phyloP scores from a whole-genome alignment of 2,797 vertebrate species.

The Syngnathus acus region DNA sequence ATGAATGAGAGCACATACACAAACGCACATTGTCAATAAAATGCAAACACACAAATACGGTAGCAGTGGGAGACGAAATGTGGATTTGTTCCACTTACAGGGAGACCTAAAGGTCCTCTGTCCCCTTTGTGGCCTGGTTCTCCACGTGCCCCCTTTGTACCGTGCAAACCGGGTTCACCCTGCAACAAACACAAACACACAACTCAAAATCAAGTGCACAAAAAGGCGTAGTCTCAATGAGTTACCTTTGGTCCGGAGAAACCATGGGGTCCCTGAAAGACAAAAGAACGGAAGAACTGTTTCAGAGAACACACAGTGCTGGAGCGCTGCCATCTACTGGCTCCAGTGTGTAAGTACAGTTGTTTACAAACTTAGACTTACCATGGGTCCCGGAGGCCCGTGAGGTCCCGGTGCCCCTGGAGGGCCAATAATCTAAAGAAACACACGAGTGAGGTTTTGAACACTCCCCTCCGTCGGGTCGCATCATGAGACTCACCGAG shows the following conservation, averaged over 20 bases:
- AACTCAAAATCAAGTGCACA: too few relatives aligned
- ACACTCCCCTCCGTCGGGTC: background rate
- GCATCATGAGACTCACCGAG: conserved; percentile 75
- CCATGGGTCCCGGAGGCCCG: conserved; percentile 94
- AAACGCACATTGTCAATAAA: conserved; percentile 1
- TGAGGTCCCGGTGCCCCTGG: conserved; percentile 88
- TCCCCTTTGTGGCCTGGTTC: conserved; percentile 97
- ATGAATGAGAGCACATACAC: conserved; percentile 46
- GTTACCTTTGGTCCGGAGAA: conserved; percentile 93
- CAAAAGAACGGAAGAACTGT: background rate
- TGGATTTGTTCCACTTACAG: conserved; percentile 80
- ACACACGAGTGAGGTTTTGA: background rate
- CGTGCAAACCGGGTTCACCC: conserved; percentile 95
- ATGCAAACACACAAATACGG: background rate
- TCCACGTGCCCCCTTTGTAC: conserved; percentile 91
- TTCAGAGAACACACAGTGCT: background rate
- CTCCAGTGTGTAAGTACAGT: too few relatives aligned
- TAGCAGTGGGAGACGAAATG: background rate
- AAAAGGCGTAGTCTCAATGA: too few relatives aligned
- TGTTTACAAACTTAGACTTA: conserved; percentile 56
- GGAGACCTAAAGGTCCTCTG: conserved; percentile 96
- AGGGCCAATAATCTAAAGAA: conserved; percentile 81
- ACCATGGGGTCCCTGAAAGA: conserved; percentile 92
- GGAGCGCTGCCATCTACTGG: too few relatives aligned
- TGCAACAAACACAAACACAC: conserved; percentile 6